Evolutionary conservation across 2,113 vertebrate genomes (phyloP).

Genomic region (Onychostruthus taczanowskii): DNA sequence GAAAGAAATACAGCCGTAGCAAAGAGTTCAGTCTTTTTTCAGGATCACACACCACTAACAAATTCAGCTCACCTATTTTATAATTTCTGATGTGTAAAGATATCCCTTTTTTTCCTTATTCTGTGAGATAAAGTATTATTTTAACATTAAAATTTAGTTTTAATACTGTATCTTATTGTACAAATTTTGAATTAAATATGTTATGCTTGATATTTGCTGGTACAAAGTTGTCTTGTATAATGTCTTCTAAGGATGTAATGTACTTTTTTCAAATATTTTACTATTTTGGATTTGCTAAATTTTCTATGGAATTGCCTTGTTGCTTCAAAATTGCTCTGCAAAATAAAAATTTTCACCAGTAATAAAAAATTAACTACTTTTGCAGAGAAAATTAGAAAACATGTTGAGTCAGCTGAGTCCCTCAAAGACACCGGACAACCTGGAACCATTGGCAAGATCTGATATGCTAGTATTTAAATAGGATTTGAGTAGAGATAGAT

Average conservation of each 20-base stretch:
- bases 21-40: neutral
- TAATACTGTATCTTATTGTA: neutral
- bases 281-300: neutral
- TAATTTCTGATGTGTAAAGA: neutral
- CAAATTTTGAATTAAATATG: neutral
- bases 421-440: neutral
- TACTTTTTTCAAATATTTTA: neutral
- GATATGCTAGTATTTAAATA: neutral
- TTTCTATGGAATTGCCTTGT: neutral
- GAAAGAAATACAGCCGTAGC: neutral
- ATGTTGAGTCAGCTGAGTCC: neutral
- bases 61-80: neutral
- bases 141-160: neutral
- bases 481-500: neutral
- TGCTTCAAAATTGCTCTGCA: neutral
- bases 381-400: neutral
- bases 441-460: neutral
- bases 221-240: neutral
- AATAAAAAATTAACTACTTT: neutral
- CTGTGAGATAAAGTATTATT: neutral
- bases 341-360: neutral
- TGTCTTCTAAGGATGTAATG: neutral
- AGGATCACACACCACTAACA: neutral
- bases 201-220: neutral
- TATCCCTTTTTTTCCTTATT: neutral